Conservation (phyloP, 2,888 invertebrate genomes). For the Catocala nupta region DNA sequence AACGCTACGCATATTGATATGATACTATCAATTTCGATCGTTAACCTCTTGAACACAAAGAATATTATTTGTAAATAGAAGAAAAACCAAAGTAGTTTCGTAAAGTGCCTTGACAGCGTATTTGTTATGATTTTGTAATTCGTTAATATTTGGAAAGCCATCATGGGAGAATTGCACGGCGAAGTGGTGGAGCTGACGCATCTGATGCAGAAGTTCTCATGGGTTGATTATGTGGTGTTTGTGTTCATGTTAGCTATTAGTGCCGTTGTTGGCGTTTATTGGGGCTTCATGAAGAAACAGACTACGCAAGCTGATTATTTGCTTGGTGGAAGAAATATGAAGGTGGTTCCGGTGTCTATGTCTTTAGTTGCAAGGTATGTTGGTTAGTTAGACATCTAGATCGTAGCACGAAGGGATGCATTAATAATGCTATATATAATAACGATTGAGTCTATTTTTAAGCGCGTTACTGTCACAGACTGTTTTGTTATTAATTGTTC, state of each 20-base stretch:
- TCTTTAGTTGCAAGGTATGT: slow-evolving; percentile 94
- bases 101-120: background rate
- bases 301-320: slow-evolving; percentile 90
- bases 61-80: background rate
- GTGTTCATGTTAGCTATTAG: slow-evolving; percentile 92
- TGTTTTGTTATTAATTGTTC: no score
- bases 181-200: slow-evolving; percentile 82
- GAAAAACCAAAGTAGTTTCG: background rate
- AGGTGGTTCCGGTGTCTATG: slow-evolving; percentile 93
- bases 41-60: slow-evolving; percentile 12
- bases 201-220: slow-evolving; percentile 89
- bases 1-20: slow-evolving; percentile 44
- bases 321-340: slow-evolving; percentile 94
- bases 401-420: no score
- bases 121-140: slow-evolving; percentile 22
- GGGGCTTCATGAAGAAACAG: slow-evolving; percentile 91
- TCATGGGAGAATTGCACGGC: slow-evolving; percentile 63
- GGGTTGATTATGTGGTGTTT: slow-evolving; percentile 93
- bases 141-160: slow-evolving; percentile 25
- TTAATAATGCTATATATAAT: no score
- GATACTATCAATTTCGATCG: slow-evolving; percentile 32
- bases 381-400: background rate
- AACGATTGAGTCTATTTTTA: no score
- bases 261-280: slow-evolving; percentile 93
- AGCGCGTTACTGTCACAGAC: no score